Evolutionary conservation across 2,797 vertebrate species (phyloP).

Genomic region (Iguana delicatissima): DNA sequence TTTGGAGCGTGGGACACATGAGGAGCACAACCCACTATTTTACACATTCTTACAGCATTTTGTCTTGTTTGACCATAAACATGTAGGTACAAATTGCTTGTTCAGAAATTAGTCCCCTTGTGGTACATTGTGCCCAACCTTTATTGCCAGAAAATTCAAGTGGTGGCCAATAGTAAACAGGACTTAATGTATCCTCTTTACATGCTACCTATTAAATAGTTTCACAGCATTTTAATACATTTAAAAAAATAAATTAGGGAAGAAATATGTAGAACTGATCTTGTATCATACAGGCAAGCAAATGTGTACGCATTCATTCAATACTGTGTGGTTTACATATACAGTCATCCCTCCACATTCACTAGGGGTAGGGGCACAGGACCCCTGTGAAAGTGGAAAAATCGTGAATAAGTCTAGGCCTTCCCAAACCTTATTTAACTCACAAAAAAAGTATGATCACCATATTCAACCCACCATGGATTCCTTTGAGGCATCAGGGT

Average conservation of each 20-base stretch:
- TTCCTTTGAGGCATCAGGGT: too few relatives aligned
- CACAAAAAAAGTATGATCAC: too few relatives aligned
- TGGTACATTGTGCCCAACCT: neutral
- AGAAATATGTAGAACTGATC: neutral
- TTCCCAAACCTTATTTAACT: too few relatives aligned
- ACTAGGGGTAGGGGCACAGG: too few relatives aligned
- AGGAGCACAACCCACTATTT: neutral
- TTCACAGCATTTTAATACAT: too few relatives aligned
- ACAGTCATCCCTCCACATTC: too few relatives aligned
- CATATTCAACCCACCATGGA: too few relatives aligned
- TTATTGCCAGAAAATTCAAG: neutral
- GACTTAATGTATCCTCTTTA: too few relatives aligned
- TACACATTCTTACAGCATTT: neutral
- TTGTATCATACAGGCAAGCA: neutral
- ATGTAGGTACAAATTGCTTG: neutral
- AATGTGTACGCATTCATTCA: neutral
- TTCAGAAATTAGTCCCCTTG: neutral
- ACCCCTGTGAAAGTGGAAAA: too few relatives aligned
- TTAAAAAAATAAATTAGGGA: neutral
- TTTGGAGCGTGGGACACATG: neutral
- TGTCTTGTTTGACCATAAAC: neutral
- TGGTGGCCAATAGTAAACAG: too few relatives aligned
- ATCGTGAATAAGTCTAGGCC: too few relatives aligned
- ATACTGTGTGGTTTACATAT: neutral
- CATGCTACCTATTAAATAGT: too few relatives aligned